phyloP scores from a whole-genome alignment of 2,888 invertebrate genomes.

The Panzeria rudis region DNA sequence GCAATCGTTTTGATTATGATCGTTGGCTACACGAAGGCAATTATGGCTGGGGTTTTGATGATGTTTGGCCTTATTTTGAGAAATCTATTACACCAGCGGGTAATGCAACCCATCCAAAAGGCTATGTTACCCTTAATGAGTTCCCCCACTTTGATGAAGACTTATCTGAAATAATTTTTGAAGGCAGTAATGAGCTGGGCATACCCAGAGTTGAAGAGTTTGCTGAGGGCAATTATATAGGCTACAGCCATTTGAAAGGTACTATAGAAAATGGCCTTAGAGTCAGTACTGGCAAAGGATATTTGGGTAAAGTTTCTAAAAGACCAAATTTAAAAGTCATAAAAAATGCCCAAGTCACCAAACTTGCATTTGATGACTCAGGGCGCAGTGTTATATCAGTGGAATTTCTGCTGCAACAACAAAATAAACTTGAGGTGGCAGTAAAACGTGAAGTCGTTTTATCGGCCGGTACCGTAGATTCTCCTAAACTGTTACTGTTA shows the following conservation, averaged over 20 bases:
- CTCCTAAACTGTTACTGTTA: constrained; percentile 78
- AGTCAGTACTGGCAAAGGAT: constrained; percentile 90
- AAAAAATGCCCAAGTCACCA: constrained; percentile 85
- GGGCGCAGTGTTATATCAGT: constrained; percentile 84
- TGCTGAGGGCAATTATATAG: constrained; percentile 82
- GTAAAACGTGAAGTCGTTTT: constrained; percentile 76
- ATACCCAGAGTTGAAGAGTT: constrained; percentile 80
- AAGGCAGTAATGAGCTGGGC: constrained; percentile 84
- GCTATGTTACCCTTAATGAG: constrained; percentile 83
- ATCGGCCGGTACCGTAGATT: constrained; percentile 77
- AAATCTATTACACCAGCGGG: constrained; percentile 85
- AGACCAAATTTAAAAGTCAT: constrained; percentile 85
- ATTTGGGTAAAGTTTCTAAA: constrained; percentile 85
- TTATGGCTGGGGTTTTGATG: constrained; percentile 87
- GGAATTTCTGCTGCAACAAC: constrained; percentile 84
- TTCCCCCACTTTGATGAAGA: constrained; percentile 76
- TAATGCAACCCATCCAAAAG: constrained; percentile 66
- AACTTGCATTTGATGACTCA: constrained; percentile 84
- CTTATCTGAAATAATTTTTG: constrained; percentile 77
- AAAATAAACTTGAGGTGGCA: constrained; percentile 67
- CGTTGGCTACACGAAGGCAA: no score
- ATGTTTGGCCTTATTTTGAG: constrained; percentile 90
- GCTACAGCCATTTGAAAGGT: constrained; percentile 84
- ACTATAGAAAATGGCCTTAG: constrained; percentile 87
- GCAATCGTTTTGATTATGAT: no score